Conservation (phyloP, 2,113 vertebrate genomes). For the Ameiurus melas region DNA sequence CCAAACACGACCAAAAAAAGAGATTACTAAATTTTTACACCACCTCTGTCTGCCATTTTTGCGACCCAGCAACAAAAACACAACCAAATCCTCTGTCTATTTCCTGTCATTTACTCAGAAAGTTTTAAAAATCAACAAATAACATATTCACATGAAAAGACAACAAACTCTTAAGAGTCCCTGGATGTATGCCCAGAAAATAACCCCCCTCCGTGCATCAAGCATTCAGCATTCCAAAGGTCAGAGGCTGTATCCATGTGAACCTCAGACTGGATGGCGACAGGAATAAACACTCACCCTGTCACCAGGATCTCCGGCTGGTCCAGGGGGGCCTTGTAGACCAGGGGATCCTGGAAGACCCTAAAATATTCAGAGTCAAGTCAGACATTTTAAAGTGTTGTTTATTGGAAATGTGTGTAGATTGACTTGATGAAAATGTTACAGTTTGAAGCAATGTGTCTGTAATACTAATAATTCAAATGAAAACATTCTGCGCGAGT, state of each 20-base stretch:
- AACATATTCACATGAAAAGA: background rate
- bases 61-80: background rate
- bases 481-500: background rate
- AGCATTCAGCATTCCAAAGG: background rate
- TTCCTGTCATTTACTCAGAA: background rate
- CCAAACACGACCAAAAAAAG: background rate
- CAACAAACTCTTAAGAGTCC: background rate
- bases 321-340: slow-evolving; percentile 86
- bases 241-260: slow-evolving; percentile 6
- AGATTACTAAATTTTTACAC: background rate
- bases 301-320: slow-evolving; percentile 89
- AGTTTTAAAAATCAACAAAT: background rate
- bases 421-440: background rate
- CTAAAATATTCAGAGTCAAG: slow-evolving; percentile 68
- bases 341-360: slow-evolving; percentile 92
- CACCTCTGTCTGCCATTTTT: background rate
- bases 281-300: slow-evolving; percentile 79
- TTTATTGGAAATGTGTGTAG: background rate
- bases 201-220: background rate
- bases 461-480: background rate
- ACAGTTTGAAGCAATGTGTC: background rate
- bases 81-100: background rate
- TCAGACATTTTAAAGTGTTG: background rate
- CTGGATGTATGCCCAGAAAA: background rate
- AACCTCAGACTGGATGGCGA: background rate